These are phyloP conservation scores for Lagopus leucura DNA, from an alignment of 2,113 vertebrate genomes.

Conservation along the genomic window DNA sequence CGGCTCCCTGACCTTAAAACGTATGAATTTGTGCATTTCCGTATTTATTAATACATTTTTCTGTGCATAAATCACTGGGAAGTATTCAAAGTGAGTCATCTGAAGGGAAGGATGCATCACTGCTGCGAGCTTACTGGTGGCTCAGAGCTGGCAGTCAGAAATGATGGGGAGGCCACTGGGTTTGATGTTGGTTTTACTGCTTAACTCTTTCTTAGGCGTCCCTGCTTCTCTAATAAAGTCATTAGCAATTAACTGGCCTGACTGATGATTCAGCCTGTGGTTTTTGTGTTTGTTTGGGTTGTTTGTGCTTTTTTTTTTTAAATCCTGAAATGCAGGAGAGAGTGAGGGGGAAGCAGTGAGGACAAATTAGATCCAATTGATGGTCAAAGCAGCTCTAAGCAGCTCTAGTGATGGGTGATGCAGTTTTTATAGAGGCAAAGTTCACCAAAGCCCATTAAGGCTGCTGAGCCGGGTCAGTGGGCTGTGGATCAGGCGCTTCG, in stretches of 20 bases:
- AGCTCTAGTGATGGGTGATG: neutral
- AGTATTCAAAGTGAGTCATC: slow-evolving; percentile 40
- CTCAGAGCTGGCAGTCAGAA: neutral
- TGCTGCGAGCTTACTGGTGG: neutral
- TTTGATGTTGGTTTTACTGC: neutral
- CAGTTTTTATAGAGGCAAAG: neutral
- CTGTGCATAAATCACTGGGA: slow-evolving; percentile 3
- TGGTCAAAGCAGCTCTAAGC: neutral
- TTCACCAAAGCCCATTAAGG: slow-evolving; percentile 33
- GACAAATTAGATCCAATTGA: neutral
- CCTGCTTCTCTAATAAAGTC: neutral
- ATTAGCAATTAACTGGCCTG: neutral
- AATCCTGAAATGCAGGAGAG: rapidly evolving
- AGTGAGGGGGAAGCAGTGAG: neutral
- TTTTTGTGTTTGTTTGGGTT: neutral
- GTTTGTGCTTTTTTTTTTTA: neutral
- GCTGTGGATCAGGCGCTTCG: neutral
- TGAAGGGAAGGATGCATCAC: slow-evolving; percentile 33
- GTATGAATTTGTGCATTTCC: neutral
- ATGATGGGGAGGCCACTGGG: neutral
- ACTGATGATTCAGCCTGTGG: neutral
- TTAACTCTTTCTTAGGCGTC: slow-evolving; percentile 5
- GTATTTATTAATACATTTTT: neutral
- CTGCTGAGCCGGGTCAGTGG: neutral
- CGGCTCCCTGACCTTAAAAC: neutral